Evolutionary conservation across 2,797 vertebrate genomes (phyloP).

Genomic region (Galagoides demidoff): DNA sequence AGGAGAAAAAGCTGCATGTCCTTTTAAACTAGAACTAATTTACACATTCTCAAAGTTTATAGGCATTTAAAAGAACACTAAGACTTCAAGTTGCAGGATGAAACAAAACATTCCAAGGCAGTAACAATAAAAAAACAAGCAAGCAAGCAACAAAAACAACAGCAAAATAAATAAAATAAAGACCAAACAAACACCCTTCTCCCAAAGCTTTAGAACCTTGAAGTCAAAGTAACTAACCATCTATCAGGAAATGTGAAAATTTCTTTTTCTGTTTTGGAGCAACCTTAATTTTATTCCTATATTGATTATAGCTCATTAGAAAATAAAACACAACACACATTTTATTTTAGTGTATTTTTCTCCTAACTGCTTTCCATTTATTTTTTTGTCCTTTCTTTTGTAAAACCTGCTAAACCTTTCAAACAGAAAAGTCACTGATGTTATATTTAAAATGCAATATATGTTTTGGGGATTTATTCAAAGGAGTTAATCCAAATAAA

Average conservation of each 20-base stretch:
- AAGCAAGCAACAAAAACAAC: conserved; percentile 70
- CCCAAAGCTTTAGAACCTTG: neutral
- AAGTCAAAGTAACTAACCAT: conserved; percentile 6
- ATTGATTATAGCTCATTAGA: conserved; percentile 39
- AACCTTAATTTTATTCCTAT: conserved; percentile 55
- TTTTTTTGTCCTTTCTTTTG: neutral
- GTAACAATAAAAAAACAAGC: conserved; percentile 26
- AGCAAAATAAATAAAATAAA: conserved; percentile 65
- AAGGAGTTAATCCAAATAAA: conserved; percentile 28
- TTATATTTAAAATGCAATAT: conserved; percentile 57
- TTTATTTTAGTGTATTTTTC: conserved; percentile 41
- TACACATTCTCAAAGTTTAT: conserved; percentile 72
- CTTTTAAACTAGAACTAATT: conserved; percentile 69
- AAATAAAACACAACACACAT: conserved; percentile 49
- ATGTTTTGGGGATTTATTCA: conserved; percentile 16
- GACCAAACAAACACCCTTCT: conserved; percentile 39
- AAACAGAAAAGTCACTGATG: conserved; percentile 47
- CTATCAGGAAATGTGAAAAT: conserved; percentile 7
- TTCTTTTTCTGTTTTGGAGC: conserved; percentile 54
- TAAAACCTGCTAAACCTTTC: conserved; percentile 49
- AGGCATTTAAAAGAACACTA: conserved; percentile 59
- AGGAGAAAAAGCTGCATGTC: conserved; percentile 71
- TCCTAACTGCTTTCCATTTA: conserved; percentile 25
- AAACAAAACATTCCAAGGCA: conserved; percentile 65
- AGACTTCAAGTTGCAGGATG: conserved; percentile 54